Conservation (phyloP, 2,888 invertebrate genomes). For the Athalia circularis region DNA sequence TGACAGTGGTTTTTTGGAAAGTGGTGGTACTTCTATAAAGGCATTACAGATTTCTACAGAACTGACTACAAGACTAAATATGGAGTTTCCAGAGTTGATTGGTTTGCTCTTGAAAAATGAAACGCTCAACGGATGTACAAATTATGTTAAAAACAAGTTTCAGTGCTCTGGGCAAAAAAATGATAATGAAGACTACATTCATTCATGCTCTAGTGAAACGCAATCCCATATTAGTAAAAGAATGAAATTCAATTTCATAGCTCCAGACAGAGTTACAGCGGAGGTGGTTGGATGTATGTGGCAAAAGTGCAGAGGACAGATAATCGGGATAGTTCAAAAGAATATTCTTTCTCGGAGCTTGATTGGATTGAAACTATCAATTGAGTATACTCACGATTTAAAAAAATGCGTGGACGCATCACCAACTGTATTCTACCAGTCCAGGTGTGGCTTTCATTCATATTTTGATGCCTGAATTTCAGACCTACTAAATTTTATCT, state of each 20-base stretch:
- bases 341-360: not conserved
- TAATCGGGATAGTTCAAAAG: not conserved
- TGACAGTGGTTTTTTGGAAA: slow-evolving; percentile 76
- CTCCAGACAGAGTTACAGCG: not conserved
- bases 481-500: not conserved
- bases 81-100: slow-evolving; percentile 76
- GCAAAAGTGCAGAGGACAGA: slow-evolving; percentile 63
- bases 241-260: not conserved
- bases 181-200: slow-evolving; percentile 63
- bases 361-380: slow-evolving; percentile 40
- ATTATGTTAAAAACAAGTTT: slow-evolving; percentile 59
- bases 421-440: slow-evolving; percentile 77
- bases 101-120: slow-evolving; percentile 76
- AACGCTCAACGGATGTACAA: slow-evolving; percentile 70
- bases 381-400: slow-evolving; percentile 76
- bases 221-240: slow-evolving; percentile 4
- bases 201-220: slow-evolving; percentile 58
- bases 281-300: slow-evolving; percentile 52
- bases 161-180: slow-evolving; percentile 51
- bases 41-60: slow-evolving; percentile 80
- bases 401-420: slow-evolving; percentile 91
- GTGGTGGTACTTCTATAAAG: slow-evolving; percentile 84
- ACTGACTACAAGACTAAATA: slow-evolving; percentile 74
- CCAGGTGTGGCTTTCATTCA: slow-evolving; percentile 72
- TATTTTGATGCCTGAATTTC: slow-evolving; percentile 3